Conservation (phyloP, 1,140 invertebrate genomes). For the Drosophila arizonae region DNA sequence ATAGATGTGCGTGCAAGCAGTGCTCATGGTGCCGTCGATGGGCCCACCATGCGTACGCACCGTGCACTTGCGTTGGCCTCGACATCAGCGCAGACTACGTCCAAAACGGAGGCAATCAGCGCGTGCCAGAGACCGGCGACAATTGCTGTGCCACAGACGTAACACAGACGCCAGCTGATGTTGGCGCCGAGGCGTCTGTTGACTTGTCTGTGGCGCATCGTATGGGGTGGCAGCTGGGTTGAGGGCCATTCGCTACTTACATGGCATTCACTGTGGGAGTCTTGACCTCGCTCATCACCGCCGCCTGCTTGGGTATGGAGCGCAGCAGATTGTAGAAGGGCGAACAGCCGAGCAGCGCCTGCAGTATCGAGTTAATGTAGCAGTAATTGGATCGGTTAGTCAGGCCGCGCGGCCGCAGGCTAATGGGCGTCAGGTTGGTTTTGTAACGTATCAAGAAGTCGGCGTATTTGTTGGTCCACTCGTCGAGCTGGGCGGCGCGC, state of each 20-base stretch:
- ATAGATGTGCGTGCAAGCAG: conserved; percentile 44
- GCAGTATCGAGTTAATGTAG: conserved; percentile 96
- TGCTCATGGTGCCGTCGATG: conserved; percentile 11
- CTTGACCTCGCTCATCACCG: conserved; percentile 85
- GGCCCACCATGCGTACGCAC: conserved; percentile 1
- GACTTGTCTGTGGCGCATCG: conserved; percentile 66
- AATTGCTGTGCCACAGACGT: conserved; percentile 75
- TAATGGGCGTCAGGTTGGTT: conserved; percentile 88
- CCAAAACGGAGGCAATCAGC: conserved; percentile 55
- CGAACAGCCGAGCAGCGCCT: conserved; percentile 95
- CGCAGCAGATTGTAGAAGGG: conserved; percentile 96
- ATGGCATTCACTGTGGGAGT: conserved; percentile 96
- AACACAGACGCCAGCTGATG: conserved; percentile 67
- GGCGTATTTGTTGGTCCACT: conserved; percentile 83
- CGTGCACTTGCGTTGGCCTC: conserved; percentile 49
- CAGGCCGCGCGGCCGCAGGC: conserved; percentile 92
- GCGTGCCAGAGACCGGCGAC: conserved; percentile 28
- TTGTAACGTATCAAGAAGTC: conserved; percentile 89
- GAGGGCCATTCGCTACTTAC: conserved; percentile 59
- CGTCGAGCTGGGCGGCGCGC: conserved; percentile 65
- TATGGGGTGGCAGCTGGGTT: neutral
- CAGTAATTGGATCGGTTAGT: conserved; percentile 97
- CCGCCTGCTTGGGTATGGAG: conserved; percentile 86
- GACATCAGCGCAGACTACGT: conserved; percentile 23
- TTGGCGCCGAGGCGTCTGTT: conserved; percentile 65